These are phyloP conservation scores for Drosophila persimilis DNA, from an alignment of 1,140 invertebrate species.

Conservation along the genomic window DNA sequence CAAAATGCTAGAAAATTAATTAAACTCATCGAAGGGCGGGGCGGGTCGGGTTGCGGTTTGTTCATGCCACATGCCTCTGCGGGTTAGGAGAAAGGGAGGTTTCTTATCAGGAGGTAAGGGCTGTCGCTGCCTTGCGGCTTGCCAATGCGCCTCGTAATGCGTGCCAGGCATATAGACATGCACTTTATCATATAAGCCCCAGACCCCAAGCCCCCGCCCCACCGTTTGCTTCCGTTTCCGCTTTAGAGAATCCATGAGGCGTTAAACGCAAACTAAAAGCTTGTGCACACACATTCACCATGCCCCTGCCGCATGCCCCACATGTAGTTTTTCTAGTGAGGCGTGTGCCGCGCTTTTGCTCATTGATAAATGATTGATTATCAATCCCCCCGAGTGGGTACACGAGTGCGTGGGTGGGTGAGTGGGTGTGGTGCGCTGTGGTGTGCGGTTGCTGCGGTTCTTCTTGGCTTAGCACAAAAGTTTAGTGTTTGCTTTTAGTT, in stretches of 20 bases:
- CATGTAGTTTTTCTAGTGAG: slow-evolving; percentile 49
- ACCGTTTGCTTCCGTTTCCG: slow-evolving; percentile 25
- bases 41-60: slow-evolving; percentile 41
- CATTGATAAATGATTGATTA: slow-evolving; percentile 81
- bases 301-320: not conserved
- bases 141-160: slow-evolving; percentile 61
- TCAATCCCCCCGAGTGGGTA: slow-evolving; percentile 32
- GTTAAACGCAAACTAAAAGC: slow-evolving; percentile 81
- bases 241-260: slow-evolving; percentile 73
- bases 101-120: slow-evolving; percentile 33
- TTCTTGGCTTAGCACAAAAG: slow-evolving; percentile 69
- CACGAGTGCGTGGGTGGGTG: slow-evolving; percentile 27
- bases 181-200: slow-evolving; percentile 60
- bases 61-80: slow-evolving; percentile 14
- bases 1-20: slow-evolving; percentile 75
- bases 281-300: slow-evolving; percentile 36
- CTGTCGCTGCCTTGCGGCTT: slow-evolving; percentile 19
- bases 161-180: slow-evolving; percentile 49
- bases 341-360: slow-evolving; percentile 66
- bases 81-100: not conserved
- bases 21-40: slow-evolving; percentile 46
- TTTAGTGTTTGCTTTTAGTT: slow-evolving; percentile 80
- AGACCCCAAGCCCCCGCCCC: not conserved
- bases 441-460: slow-evolving; percentile 54
- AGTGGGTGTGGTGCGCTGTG: slow-evolving; percentile 25